A percentile compares a stretch with the other conserved stretches of the same genome.
Evolutionary conservation across 2,113 vertebrate genomes (phyloP).

Genomic region (Sardina pilchardus): DNA sequence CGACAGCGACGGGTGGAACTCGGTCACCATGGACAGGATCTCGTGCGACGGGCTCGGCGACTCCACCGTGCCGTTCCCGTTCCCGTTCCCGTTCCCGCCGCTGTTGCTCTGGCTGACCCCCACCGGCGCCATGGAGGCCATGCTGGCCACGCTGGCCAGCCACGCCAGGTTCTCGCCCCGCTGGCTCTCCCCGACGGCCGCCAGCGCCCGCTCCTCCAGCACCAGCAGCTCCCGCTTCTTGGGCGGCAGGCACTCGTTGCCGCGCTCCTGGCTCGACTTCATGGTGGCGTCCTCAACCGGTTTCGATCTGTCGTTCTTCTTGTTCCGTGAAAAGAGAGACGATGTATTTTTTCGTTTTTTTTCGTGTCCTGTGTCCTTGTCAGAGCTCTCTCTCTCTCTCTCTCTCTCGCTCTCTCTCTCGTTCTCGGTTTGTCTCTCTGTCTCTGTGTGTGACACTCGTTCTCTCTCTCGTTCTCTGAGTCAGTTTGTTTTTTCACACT

Average conservation of each 20-base stretch:
- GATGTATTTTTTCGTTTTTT: not conserved
- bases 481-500: not conserved
- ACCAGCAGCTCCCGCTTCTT: constrained; percentile 97
- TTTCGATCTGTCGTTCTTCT: not conserved
- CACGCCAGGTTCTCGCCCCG: constrained; percentile 87
- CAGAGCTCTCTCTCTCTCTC: constrained; percentile 34
- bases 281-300: constrained; percentile 71
- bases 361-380: constrained; percentile 2
- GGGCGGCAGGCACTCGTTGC: constrained; percentile 97
- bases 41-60: constrained; percentile 80
- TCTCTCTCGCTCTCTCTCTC: not conserved
- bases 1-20: constrained; percentile 63
- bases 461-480: constrained; percentile 38
- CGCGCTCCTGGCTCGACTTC: constrained; percentile 98
- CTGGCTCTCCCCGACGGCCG: constrained; percentile 74
- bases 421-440: constrained; percentile 22
- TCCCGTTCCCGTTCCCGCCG: rapidly evolving
- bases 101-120: constrained; percentile 62
- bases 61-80: constrained; percentile 58
- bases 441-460: constrained; percentile 21
- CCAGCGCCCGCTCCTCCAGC: constrained; percentile 85
- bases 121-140: constrained; percentile 73
- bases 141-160: constrained; percentile 80
- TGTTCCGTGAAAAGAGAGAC: constrained; percentile 53
- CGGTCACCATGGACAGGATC: constrained; percentile 73